phyloP scores from a whole-genome alignment of 2,888 invertebrate species.

The Ennomos quercinarius region DNA sequence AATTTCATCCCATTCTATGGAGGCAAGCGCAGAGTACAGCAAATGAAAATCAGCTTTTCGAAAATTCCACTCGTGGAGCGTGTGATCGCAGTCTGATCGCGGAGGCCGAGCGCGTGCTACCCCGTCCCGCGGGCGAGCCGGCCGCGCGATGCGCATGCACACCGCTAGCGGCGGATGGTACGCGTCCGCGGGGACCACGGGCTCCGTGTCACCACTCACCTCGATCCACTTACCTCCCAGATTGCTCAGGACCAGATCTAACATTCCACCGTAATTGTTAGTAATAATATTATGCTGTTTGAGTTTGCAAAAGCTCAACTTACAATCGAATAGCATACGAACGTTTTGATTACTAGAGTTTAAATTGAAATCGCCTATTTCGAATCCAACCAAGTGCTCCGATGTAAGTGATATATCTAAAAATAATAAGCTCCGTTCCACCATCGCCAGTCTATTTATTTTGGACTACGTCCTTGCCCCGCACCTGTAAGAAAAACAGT shows the following conservation, averaged over 20 bases:
- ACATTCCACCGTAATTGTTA: neutral
- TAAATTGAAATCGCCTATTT: neutral
- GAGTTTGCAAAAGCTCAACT: neutral
- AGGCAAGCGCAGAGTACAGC: neutral
- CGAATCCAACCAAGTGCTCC: no score
- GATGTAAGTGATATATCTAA: no score
- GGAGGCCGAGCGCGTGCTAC: neutral
- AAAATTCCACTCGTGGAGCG: neutral
- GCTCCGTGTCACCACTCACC: neutral
- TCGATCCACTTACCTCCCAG: neutral
- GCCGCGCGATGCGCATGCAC: neutral
- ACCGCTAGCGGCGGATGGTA: neutral
- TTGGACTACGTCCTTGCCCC: no score
- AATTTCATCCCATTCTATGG: neutral
- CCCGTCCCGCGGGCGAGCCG: neutral
- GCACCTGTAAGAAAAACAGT: no score
- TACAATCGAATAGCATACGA: neutral
- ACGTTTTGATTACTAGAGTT: neutral
- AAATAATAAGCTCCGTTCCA: no score
- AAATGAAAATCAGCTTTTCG: neutral
- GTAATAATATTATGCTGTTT: neutral
- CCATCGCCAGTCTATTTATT: no score
- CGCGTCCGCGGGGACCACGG: no score
- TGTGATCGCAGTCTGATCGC: neutral
- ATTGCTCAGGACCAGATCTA: constrained; percentile 2